Percentiles rank a stretch among this genome's conserved stretches.
phyloP scores from a whole-genome alignment of 2,113 vertebrate species.

The Lathamus discolor region DNA sequence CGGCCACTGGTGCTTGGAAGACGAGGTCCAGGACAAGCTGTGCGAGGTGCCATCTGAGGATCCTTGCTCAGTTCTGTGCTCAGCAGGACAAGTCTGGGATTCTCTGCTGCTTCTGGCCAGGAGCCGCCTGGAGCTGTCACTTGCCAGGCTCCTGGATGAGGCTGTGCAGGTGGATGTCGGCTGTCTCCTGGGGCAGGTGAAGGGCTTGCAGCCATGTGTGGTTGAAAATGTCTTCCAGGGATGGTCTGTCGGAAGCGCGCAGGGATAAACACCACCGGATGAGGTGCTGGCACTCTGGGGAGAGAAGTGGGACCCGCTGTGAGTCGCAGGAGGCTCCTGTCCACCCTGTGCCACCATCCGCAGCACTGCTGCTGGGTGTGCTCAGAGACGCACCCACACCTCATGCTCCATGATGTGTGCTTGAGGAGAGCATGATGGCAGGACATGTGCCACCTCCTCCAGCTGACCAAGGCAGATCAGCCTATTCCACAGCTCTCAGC shows the following conservation, averaged over 20 bases:
- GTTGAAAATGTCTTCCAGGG: slow-evolving; percentile 91
- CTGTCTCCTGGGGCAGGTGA: slow-evolving; percentile 73
- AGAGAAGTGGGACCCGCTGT: accelerated
- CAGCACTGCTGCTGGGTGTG: neutral
- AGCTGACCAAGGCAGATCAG: neutral
- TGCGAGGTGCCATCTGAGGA: slow-evolving; percentile 43
- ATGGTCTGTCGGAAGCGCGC: slow-evolving; percentile 87
- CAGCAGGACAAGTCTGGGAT: neutral
- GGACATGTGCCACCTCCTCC: neutral
- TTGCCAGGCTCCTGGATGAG: slow-evolving; percentile 80
- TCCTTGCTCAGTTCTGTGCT: slow-evolving; percentile 38
- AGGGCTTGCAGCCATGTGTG: slow-evolving; percentile 91
- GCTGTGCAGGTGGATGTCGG: slow-evolving; percentile 90
- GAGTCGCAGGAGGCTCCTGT: neutral
- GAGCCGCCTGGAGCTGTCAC: slow-evolving; percentile 28
- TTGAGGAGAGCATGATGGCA: neutral
- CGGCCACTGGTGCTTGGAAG: neutral
- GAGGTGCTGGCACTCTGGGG: slow-evolving; percentile 90
- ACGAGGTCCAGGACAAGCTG: slow-evolving; percentile 35
- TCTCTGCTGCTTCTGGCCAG: slow-evolving; percentile 8
- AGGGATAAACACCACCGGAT: slow-evolving; percentile 89
- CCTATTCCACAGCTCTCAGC: accelerated
- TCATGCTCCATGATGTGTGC: accelerated
- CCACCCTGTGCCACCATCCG: neutral
- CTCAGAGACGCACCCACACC: neutral